Evolutionary conservation across 2,888 invertebrate species (phyloP), one percentile per base, ranked within the genome.

Genomic region (Ophion obscuratus): DNA sequence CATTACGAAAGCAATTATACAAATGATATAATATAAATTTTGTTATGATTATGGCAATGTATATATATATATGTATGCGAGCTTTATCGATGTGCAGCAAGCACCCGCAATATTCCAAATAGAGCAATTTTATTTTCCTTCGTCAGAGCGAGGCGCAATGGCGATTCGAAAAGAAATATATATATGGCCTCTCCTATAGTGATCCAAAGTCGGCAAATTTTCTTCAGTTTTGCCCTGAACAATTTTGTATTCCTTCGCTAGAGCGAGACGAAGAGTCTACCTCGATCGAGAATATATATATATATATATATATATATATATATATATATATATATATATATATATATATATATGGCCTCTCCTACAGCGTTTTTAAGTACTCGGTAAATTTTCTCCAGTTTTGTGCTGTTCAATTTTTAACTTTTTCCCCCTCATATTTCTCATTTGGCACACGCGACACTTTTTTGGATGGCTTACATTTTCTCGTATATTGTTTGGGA

Each of bases 371-470:
- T 66, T n/a, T 11, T 20, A 67, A 68, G 59, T 68, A 27, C n/a
- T 68, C 14, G 31, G 36, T 62, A 68, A 79, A 44, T 59, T 36
- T 31, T 61, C 59, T 1, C 9, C 40, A 53, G 17, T 53, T 53
- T 53, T 14, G 4, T 17, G 5, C 11, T 53, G 14, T 2, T 14
- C 53, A 17, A 17, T 53, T 53, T 47, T 47, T 2, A 2, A 11
- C 10, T 44, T 47, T 47, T 47, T 47, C 11, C 11, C 9, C 47
- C 10, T 47, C 11, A 47, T 14, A 17, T 53, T 53, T 47, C 20
- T 14, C 76, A 82, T 85, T 86, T 86, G 86, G 86, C 86, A 84
- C 84, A 84, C 64, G 59, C 53, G 78, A 67, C 73, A 17, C 31
- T 61, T 71, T 47, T 77, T 73, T 80, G 36, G 59, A 79, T 79